Conservation (phyloP, 2,113 vertebrate species). For the Hiodon alosoides region DNA sequence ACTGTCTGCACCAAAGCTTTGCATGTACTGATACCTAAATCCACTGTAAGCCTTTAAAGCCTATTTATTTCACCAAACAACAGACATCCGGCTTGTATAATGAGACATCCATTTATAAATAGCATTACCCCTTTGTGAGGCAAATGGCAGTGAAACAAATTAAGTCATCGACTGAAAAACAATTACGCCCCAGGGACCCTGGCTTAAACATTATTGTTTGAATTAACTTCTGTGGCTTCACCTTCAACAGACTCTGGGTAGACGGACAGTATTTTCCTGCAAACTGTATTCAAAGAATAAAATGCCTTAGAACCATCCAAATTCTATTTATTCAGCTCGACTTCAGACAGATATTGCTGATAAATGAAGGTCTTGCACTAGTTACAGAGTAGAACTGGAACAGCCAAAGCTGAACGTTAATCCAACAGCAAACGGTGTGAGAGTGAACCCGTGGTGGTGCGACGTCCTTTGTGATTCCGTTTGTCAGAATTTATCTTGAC, state of each 20-base stretch:
- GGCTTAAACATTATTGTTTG: background rate
- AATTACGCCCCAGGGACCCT: background rate
- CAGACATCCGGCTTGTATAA: conserved; percentile 28
- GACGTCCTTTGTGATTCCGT: conserved; percentile 26
- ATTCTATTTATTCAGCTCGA: background rate
- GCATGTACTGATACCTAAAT: conserved; percentile 43
- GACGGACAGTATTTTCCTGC: background rate
- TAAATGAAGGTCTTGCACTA: background rate
- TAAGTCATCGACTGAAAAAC: background rate
- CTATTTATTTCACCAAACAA: conserved; percentile 34
- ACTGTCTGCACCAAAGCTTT: conserved; percentile 35
- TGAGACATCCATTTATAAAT: conserved; percentile 16
- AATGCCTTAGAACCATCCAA: background rate
- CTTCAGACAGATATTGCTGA: background rate
- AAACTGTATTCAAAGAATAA: background rate
- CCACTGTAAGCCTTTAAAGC: conserved; percentile 35
- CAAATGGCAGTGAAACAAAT: background rate
- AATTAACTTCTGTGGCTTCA: background rate
- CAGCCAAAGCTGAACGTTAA: conserved; percentile 20
- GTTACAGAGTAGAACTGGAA: background rate
- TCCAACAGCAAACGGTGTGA: conserved; percentile 26
- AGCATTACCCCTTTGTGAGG: background rate
- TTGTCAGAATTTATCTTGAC: conserved; percentile 25
- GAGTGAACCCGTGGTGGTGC: conserved; percentile 18
- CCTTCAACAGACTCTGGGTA: background rate